phyloP scores from a whole-genome alignment of 2,797 vertebrate species.

The Myoxocephalus aenaeus region DNA sequence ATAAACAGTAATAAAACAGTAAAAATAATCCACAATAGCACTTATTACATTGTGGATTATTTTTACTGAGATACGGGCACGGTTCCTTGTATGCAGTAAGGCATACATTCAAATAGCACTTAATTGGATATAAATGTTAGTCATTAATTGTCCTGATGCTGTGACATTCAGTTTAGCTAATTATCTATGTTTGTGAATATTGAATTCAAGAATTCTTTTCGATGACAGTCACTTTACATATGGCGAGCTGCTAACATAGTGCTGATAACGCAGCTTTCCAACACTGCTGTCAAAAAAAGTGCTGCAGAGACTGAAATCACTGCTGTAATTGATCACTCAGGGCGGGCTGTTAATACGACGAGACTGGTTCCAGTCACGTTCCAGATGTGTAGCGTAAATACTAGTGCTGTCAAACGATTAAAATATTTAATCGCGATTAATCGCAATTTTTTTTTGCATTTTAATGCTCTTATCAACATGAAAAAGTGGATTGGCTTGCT shows the following conservation, averaged over 20 bases:
- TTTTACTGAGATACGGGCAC: background rate
- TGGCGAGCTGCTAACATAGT: background rate
- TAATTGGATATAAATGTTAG: background rate
- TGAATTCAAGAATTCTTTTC: background rate
- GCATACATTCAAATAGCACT: conserved; percentile 2
- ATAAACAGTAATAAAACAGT: too few relatives aligned
- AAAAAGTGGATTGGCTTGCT: too few relatives aligned
- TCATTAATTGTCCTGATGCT: background rate
- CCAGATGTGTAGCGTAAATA: background rate
- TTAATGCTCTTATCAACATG: too few relatives aligned
- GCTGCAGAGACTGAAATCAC: conserved; percentile 1
- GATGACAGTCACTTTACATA: background rate
- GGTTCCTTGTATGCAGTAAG: background rate
- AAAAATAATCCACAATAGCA: too few relatives aligned
- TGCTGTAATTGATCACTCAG: background rate
- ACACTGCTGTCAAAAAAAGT: conserved; percentile 7
- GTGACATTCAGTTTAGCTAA: background rate
- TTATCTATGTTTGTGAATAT: background rate
- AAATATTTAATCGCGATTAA: too few relatives aligned
- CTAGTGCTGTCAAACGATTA: too few relatives aligned
- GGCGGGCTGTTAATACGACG: background rate
- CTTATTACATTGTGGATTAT: too few relatives aligned
- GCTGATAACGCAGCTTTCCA: background rate
- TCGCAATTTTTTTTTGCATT: too few relatives aligned
- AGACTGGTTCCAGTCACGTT: background rate